Evolutionary conservation across 2,113 vertebrate species (phyloP).

Genomic region (Numenius arquata): DNA sequence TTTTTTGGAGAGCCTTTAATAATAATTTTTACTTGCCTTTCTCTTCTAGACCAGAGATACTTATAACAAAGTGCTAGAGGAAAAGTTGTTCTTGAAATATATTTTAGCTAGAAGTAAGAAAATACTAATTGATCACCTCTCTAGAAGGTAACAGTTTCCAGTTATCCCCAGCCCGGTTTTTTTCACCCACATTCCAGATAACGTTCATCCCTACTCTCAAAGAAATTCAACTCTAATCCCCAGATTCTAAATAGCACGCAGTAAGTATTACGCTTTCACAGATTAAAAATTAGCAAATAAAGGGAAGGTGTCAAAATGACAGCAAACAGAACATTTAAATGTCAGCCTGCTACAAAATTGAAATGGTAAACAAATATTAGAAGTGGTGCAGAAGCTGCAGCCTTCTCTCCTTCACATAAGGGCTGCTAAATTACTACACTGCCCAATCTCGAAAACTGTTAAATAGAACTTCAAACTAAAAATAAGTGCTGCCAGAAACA

Average conservation of each 20-base stretch:
- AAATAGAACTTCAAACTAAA: constrained; percentile 56
- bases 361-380: constrained; percentile 42
- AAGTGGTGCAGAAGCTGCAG: constrained; percentile 55
- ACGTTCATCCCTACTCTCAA: neutral
- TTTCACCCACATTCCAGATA: neutral
- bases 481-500: constrained; percentile 55
- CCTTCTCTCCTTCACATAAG: constrained; percentile 49
- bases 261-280: neutral
- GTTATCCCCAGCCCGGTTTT: neutral
- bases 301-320: constrained; percentile 44
- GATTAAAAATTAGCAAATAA: constrained; percentile 42
- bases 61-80: neutral
- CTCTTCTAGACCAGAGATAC: neutral
- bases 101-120: neutral
- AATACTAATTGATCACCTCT: neutral
- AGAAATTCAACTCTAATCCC: neutral
- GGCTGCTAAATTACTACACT: constrained; percentile 54
- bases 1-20: neutral
- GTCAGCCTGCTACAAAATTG: neutral
- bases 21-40: neutral
- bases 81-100: neutral
- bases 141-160: neutral
- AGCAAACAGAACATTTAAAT: constrained; percentile 40
- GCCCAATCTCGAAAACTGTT: constrained; percentile 30
- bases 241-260: neutral